phyloP scores from a whole-genome alignment of 2,113 vertebrate genomes.

The Chiloscyllium plagiosum region DNA sequence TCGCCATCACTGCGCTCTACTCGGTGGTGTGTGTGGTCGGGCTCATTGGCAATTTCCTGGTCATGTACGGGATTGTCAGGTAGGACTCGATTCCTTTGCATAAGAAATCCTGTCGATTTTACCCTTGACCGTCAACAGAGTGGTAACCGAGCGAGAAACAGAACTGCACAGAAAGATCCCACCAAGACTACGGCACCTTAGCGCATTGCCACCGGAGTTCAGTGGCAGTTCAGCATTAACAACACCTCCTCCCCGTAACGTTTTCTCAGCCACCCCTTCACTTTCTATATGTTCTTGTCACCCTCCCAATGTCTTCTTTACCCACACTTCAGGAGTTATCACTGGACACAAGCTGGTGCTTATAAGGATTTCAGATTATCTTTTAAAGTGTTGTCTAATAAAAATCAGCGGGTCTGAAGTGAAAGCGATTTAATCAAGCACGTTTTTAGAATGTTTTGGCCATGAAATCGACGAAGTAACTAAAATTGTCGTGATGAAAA shows the following conservation, averaged over 20 bases:
- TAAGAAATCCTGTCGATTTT: background rate
- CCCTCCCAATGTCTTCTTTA: background rate
- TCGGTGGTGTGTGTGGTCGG: slow-evolving; percentile 86
- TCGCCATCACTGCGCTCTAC: slow-evolving; percentile 85
- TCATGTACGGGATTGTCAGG: slow-evolving; percentile 93
- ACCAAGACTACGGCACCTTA: background rate
- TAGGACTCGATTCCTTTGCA: slow-evolving; percentile 52
- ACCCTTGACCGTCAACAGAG: background rate
- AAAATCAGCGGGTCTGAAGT: background rate
- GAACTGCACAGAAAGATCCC: background rate
- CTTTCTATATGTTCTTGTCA: too few species aligned
- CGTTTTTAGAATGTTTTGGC: background rate
- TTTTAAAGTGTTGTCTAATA: background rate
- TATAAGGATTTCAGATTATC: background rate
- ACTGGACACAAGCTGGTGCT: background rate
- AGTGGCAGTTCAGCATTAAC: background rate
- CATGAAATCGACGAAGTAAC: too few species aligned
- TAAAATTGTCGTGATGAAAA: background rate
- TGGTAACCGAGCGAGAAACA: background rate
- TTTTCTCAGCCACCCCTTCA: background rate
- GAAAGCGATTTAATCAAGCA: background rate
- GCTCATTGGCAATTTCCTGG: slow-evolving; percentile 84
- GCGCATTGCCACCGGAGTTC: background rate
- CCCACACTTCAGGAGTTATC: background rate
- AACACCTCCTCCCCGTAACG: background rate